Evolutionary conservation across 2,888 invertebrate genomes (phyloP).

Genomic region (Sclerodermus sp.): DNA sequence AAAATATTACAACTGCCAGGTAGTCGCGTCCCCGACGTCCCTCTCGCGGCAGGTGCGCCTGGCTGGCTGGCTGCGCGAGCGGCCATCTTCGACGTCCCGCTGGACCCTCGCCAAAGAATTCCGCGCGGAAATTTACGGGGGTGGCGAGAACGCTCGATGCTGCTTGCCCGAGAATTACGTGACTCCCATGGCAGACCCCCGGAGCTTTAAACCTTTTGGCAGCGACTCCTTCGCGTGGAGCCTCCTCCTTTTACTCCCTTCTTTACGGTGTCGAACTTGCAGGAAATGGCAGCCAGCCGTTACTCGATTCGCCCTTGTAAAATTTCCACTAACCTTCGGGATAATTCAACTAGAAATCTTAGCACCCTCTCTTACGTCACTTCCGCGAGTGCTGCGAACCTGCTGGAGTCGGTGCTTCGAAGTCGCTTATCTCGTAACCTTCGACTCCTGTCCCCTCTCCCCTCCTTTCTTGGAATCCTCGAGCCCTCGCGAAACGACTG

Average conservation of each 20-base stretch:
- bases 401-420: too few relatives aligned
- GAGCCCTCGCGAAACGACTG: too few relatives aligned
- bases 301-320: too few relatives aligned
- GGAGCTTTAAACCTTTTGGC: slow-evolving; percentile 4
- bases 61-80: slow-evolving; percentile 1
- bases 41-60: slow-evolving; percentile 1
- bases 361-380: too few relatives aligned
- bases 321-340: too few relatives aligned
- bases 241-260: neutral
- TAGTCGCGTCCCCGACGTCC: slow-evolving; percentile 4
- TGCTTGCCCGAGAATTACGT: slow-evolving; percentile 21
- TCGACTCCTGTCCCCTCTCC: too few relatives aligned
- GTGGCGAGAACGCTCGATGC: slow-evolving; percentile 2
- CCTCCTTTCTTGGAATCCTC: too few relatives aligned
- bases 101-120: slow-evolving; percentile 25
- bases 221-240: neutral
- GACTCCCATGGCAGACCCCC: slow-evolving; percentile 11
- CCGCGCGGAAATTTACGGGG: slow-evolving; percentile 19
- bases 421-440: too few relatives aligned
- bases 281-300: too few relatives aligned
- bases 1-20: slow-evolving; percentile 42
- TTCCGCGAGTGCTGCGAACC: too few relatives aligned
- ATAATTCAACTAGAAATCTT: too few relatives aligned
- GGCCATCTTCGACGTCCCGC: slow-evolving; percentile 13
- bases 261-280: too few relatives aligned